Evolutionary conservation across 2,888 invertebrate genomes (phyloP), one percentile per base, ranked within the genome.

Genomic region (Caenorhabditis parvicauda): DNA sequence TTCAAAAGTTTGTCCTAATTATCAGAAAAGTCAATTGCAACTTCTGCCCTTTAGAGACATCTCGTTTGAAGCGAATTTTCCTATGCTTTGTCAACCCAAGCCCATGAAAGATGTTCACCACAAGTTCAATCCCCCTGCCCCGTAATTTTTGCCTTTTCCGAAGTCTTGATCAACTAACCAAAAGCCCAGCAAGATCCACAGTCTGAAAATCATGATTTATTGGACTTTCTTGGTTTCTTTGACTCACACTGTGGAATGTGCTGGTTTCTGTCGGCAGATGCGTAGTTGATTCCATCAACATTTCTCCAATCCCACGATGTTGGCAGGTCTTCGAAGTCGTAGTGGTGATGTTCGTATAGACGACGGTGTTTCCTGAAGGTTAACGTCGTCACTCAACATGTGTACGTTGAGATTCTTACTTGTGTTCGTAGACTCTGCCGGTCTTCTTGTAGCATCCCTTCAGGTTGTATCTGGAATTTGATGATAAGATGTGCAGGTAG

Each of bases 121-220:
- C 35, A 35, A 35, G 9, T 9, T n/a, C 35, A 35, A 9, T 35
- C 35, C 9, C n/a, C n/a, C 35, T n/a, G n/a, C n/a, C 35, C n/a
- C n/a, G 9, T 35, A 35, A n/a, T n/a, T n/a, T 9, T 12, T 35
- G n/a, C 9, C 9, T n/a, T n/a, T 12, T 35, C n/a, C 35, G n/a
- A 12, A 12, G n/a, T n/a, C n/a, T n/a, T n/a, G n/a, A n/a, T n/a
- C n/a, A 43, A 66, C 66, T 42, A 37, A 66, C 66, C 84, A 78
- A 83, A 82, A 3, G 83, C 84, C 84, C 84, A 84, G 70, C 84
- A 84, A 0, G 84, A 84, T 28, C 84, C 84, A 72, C 84, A 84
- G 62, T 84, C 84, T 84, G 67, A 25, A 68, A 66, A 49, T 25
- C 52, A 32, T 46, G 21, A 29, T 42, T 49, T 7, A n/a, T 5